A percentile compares a stretch with the other conserved stretches of the same genome.
Evolutionary conservation across 2,797 vertebrate species (phyloP).

Genomic region (Hippocampus kuda): DNA sequence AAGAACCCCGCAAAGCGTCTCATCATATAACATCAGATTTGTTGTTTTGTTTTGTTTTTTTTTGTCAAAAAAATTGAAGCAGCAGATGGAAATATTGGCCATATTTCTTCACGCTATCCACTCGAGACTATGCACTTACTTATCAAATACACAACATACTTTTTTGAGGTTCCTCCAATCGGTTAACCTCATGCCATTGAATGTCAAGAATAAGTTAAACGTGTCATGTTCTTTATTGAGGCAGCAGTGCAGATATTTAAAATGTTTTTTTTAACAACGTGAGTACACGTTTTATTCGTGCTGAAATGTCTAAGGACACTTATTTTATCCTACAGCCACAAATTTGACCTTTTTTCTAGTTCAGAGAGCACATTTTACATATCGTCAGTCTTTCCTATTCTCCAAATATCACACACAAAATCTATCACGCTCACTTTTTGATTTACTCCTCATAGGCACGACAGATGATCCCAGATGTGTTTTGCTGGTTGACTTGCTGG

Average conservation of each 20-base stretch:
- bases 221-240: background rate
- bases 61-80: background rate
- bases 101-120: background rate
- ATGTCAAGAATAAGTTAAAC: background rate
- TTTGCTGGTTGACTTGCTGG: background rate
- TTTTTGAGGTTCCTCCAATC: background rate
- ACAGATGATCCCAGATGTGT: constrained; percentile 11
- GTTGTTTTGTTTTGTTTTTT: no score
- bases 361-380: constrained; percentile 16
- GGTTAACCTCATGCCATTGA: background rate
- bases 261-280: background rate
- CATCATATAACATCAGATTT: background rate
- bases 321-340: background rate
- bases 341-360: background rate
- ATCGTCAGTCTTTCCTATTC: constrained; percentile 8
- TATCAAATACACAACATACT: background rate
- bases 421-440: constrained; percentile 7
- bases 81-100: background rate
- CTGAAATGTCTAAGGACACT: background rate
- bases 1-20: background rate
- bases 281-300: background rate
- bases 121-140: constrained; percentile 3
- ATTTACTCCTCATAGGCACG: background rate
- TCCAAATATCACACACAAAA: constrained; percentile 10
- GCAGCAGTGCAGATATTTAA: background rate